Percentiles rank a stretch among this genome's conserved stretches.
Conservation (phyloP, 2,797 vertebrate genomes). For the Carcharodon carcharias region DNA sequence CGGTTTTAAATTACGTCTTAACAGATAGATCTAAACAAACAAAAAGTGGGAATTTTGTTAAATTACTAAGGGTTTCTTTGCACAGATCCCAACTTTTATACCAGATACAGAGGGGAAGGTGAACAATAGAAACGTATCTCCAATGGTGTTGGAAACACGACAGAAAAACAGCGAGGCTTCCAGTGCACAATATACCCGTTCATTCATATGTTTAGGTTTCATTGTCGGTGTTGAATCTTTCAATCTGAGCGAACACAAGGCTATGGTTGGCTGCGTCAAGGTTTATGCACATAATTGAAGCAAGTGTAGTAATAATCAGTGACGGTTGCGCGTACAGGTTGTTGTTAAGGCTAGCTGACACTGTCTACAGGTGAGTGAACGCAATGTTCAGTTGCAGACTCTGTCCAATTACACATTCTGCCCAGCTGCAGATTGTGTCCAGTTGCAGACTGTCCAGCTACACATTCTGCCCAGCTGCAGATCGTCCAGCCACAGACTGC, state of each 20-base stretch:
- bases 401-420: too few species aligned
- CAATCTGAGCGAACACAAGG: background rate
- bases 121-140: background rate
- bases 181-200: background rate
- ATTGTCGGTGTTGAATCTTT: background rate
- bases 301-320: background rate
- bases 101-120: background rate
- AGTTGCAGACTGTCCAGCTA: background rate
- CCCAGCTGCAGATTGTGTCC: too few species aligned
- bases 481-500: too few species aligned
- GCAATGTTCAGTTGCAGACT: background rate
- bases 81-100: background rate
- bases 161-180: background rate
- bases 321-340: background rate
- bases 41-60: background rate
- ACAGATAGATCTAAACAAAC: background rate
- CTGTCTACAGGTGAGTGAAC: background rate
- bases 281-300: background rate
- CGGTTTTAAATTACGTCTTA: background rate
- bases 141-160: background rate
- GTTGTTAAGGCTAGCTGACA: background rate
- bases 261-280: too few species aligned
- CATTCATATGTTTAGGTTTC: background rate
- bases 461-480: too few species aligned
- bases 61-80: background rate